Base-by-base conservation (phyloP, 2,888 invertebrate species). In the Ceraclea dissimilis region DNA sequence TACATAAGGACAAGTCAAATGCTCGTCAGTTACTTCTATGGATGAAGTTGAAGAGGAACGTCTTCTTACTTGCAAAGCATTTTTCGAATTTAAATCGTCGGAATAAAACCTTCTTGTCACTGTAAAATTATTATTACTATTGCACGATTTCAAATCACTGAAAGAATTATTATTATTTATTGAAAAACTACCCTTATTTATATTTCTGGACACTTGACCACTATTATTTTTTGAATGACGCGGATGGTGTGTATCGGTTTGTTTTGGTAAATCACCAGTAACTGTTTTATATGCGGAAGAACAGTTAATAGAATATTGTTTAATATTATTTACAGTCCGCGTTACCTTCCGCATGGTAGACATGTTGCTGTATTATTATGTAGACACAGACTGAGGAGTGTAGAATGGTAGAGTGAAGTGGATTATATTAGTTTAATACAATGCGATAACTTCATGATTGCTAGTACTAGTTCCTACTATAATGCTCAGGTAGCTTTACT, bases 1-100 rank as follows among this genome's bases (percentile, higher is more conserved):
- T 18, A 48, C n/a, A 26, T 54, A 57, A 1, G 57, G 57, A 20
- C 57, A 57, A 2, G 39, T 33, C 19, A 34, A 17, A 26, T 48
- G 33, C 17, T 22, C 49, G n/a, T n/a, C n/a, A 20, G 44, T 19
- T 43, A 33, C 49, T 26, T 55, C 51, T n/a, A 55, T 17, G 2
- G 26, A 31, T 6, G 49, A 13, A n/a, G 54, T 49, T 13, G 49
- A 17, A 16, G 54, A 48, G 2, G 55, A 55, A 31, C 55, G 50
- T n/a, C 50, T 55, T 19, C 55, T 50, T 22, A 50, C 19, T 44
- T 50, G 55, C 18, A 55, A 20, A 48, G 18, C 34, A 46, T 46
- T 49, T 50, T 55, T 55, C 6, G 49, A 8, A 26, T n/a, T 22
- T 2, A 16, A 6, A 47, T 20, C 17, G 18, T 20, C 47, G 39